phyloP scores from a whole-genome alignment of 2,113 vertebrate species.

The Anarhynchus alexandrinus region DNA sequence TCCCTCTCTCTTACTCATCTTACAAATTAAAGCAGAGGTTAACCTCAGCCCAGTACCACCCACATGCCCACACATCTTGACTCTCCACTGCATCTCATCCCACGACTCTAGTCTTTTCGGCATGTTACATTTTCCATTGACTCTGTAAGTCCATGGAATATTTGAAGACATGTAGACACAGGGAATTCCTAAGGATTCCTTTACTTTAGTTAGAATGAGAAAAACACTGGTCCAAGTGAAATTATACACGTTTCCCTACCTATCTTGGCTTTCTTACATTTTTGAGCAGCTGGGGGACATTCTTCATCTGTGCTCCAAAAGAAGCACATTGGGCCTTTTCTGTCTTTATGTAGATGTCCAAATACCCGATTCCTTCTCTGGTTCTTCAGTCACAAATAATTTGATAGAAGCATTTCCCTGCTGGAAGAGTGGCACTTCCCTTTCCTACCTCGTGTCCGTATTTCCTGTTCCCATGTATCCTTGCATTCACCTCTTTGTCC shows the following conservation, averaged over 20 bases:
- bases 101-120: neutral
- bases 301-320: neutral
- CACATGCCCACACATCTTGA: neutral
- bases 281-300: neutral
- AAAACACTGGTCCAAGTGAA: accelerated
- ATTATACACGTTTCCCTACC: neutral
- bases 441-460: neutral
- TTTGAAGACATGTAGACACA: neutral
- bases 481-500: neutral
- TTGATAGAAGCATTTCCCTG: neutral
- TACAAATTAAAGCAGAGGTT: neutral
- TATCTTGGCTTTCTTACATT: neutral
- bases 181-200: neutral
- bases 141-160: neutral
- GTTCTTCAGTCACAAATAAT: neutral
- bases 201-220: neutral
- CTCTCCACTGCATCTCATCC: neutral
- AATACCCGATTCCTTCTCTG: neutral
- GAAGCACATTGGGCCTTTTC: neutral
- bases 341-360: neutral
- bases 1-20: neutral
- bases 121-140: neutral
- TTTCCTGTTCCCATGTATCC: neutral
- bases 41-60: neutral
- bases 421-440: neutral